Base-by-base conservation (phyloP, 2,113 vertebrate genomes). In the Paratilapia polleni region DNA sequence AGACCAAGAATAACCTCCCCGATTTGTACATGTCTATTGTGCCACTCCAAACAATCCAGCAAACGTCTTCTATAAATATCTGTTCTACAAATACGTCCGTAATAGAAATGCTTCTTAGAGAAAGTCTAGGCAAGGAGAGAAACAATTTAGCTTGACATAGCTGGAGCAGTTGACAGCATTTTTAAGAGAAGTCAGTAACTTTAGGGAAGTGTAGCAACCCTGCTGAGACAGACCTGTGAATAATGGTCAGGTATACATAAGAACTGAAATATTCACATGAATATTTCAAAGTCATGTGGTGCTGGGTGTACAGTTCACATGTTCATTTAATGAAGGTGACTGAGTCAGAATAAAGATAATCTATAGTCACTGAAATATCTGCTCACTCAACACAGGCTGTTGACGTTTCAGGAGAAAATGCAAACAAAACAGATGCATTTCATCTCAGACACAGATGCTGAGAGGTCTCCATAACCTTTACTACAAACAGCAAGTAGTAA, bases 391-490 rank as follows among this genome's bases (percentile, higher is more conserved):
- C 7, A 19, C 36, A 28, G 12, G 22, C 41, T 10, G 56, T 26
- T 22, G 11, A 79, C 52, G 41, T 76, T 64, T 78, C n/a, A 59
- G 34, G 28, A 64, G 8, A 24, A 63, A 80, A 82, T 68, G 62
- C 47, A 87, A 84, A 87, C 41, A n/a, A 57, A 85, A 83, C 47
- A 80, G 49, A 79, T 41, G 63, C 60, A 79, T 66, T 15, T 70
- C 14, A 13, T 31, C 22, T 56, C 57, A 14, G 61, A 47, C 88
- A 87, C 17, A 52, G 66, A 73, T 54, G 77, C 82, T 77, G 41
- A 38, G 83, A 86, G 63, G 68, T 85, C 76, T 62, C 1, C 0
- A 19, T 83, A 88, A 84, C 87, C 91, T 89, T 86, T 85, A 87
- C 54, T 59, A 75, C 19, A 59, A 63, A 49, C 73, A 11, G 59